Evolutionary conservation across 2,888 invertebrate species (phyloP).

Genomic region (Isotomurus palustris): DNA sequence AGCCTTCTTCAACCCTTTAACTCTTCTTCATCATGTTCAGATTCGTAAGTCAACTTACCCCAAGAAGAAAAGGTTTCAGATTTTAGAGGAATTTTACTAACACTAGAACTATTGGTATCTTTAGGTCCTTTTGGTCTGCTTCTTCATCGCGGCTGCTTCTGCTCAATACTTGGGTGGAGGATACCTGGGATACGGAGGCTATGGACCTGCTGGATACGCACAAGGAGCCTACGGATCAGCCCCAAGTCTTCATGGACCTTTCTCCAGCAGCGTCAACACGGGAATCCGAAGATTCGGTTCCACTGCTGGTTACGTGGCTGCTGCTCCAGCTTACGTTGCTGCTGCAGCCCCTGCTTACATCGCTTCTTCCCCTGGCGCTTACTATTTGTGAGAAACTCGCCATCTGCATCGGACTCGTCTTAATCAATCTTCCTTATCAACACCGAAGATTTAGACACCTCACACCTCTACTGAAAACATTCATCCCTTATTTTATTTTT

Average conservation of each 20-base stretch:
- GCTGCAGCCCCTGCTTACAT: too few species aligned
- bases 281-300: conserved; percentile 33
- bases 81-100: too few species aligned
- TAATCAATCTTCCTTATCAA: too few species aligned
- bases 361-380: too few species aligned
- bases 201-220: conserved; percentile 7
- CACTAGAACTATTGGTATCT: too few species aligned
- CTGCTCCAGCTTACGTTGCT: conserved; percentile 24
- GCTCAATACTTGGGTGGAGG: not conserved
- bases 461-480: too few species aligned
- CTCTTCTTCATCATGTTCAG: conserved; percentile 15
- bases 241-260: conserved; percentile 26
- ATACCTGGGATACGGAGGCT: too few species aligned
- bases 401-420: too few species aligned
- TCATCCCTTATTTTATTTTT: too few species aligned
- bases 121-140: conserved; percentile 21
- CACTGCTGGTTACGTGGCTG: conserved; percentile 22
- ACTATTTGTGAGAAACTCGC: too few species aligned
- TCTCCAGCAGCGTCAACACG: conserved; percentile 23
- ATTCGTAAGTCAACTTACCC: conserved; percentile 15
- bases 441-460: too few species aligned
- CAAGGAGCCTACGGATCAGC: conserved; percentile 21
- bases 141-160: conserved; percentile 15
- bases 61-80: too few species aligned
- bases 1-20: not conserved